These are phyloP conservation scores for Phyllostomus discolor DNA, from an alignment of 2,113 vertebrate species.

Conservation along the genomic window DNA sequence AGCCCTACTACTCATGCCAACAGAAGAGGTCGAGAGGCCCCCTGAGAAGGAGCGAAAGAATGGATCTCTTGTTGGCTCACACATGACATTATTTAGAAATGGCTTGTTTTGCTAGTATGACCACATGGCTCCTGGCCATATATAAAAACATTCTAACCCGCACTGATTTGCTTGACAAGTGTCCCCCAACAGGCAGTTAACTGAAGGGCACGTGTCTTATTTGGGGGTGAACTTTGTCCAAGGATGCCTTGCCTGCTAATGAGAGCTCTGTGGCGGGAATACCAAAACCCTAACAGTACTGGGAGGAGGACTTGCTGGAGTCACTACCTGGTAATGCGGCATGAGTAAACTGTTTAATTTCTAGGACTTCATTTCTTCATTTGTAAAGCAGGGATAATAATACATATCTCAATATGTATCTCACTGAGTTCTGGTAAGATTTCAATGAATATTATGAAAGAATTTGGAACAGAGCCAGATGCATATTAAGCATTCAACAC, in stretches of 20 bases:
- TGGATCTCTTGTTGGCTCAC: slow-evolving; percentile 74
- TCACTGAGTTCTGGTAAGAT: not conserved
- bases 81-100: slow-evolving; percentile 78
- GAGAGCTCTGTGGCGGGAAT: not conserved
- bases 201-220: not conserved
- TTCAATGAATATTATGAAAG: not conserved
- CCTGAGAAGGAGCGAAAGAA: slow-evolving; percentile 74
- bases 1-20: slow-evolving; percentile 69
- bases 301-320: not conserved
- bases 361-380: not conserved
- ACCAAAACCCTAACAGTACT: not conserved
- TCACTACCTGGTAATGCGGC: not conserved
- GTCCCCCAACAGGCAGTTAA: slow-evolving; percentile 57
- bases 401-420: not conserved
- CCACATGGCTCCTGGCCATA: slow-evolving; percentile 73
- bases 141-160: slow-evolving; percentile 75
- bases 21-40: slow-evolving; percentile 51
- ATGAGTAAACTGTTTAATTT: not conserved
- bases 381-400: not conserved
- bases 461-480: not conserved
- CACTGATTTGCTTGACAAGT: slow-evolving; percentile 71
- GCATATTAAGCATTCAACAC: not conserved
- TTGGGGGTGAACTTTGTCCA: not conserved
- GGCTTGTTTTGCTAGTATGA: slow-evolving; percentile 79
- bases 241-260: not conserved